These are phyloP conservation scores for Sylvicapra grimmia DNA, from an alignment of 2,113 vertebrate genomes.

Conservation along the genomic window DNA sequence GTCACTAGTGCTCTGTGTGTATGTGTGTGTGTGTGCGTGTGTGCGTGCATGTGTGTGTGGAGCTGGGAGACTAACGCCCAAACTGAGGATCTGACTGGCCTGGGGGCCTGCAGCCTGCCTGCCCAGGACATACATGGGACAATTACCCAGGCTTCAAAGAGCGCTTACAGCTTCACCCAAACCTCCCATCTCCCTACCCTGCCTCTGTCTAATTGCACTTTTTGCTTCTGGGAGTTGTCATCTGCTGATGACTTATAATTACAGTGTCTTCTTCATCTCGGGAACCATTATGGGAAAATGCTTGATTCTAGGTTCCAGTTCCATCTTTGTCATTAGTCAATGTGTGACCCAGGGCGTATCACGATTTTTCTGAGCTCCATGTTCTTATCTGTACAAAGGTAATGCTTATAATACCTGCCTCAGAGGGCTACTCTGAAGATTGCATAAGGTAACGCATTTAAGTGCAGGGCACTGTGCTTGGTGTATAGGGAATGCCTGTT, in stretches of 20 bases:
- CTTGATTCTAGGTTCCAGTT: neutral
- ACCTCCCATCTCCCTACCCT: neutral
- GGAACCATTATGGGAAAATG: neutral
- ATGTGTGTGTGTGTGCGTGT: too few relatives aligned
- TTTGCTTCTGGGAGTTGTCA: neutral
- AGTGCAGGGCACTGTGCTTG: neutral
- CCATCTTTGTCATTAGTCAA: neutral
- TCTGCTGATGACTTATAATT: neutral
- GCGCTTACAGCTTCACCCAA: neutral
- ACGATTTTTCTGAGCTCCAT: neutral
- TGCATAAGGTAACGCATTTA: neutral
- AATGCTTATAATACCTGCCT: neutral
- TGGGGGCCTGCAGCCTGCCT: neutral
- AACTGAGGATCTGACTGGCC: neutral
- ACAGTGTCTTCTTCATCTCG: neutral
- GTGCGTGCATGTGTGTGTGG: accelerated
- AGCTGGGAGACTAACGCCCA: neutral
- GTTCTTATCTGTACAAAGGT: neutral
- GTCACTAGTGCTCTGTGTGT: neutral
- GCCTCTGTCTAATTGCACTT: neutral
- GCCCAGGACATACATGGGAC: neutral
- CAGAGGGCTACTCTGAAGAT: neutral
- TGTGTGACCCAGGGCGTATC: neutral
- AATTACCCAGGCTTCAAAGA: neutral
- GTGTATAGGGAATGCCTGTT: neutral